Conservation (phyloP, 2,113 vertebrate genomes). For the Terrapene triunguis region DNA sequence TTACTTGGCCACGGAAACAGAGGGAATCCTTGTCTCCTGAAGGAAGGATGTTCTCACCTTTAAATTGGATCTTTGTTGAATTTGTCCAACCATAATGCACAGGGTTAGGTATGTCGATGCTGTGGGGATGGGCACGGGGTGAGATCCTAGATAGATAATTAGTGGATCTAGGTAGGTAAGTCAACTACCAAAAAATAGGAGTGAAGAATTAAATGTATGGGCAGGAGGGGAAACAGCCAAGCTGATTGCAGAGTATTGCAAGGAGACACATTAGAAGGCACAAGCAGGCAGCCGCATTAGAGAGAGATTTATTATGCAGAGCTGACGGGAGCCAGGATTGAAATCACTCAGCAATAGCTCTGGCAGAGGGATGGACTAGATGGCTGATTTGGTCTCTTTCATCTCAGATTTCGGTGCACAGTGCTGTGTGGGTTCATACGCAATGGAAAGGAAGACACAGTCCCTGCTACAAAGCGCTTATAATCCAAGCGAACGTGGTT, state of each 20-base stretch:
- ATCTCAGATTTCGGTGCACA: neutral
- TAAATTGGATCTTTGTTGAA: slow-evolving; percentile 27
- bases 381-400: neutral
- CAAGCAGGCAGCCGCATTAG: slow-evolving; percentile 2
- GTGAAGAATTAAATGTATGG: neutral
- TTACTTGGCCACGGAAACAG: neutral
- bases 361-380: neutral
- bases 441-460: rapidly evolving
- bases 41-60: neutral
- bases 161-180: neutral
- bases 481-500: rapidly evolving
- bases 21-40: neutral
- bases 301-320: slow-evolving; percentile 17
- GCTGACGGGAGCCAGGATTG: slow-evolving; percentile 16
- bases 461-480: neutral
- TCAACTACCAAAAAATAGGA: neutral
- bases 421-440: neutral
- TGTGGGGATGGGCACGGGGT: neutral
- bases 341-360: neutral
- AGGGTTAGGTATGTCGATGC: neutral
- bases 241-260: neutral
- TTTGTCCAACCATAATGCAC: slow-evolving; percentile 34
- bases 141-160: slow-evolving; percentile 14
- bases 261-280: neutral
- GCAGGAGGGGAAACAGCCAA: slow-evolving; percentile 13